Evolutionary conservation across 53 echinoderm and acorn worm species (phyloP), one percentile per base, ranked within the genome.

Genomic region (Echinarachnius parma): DNA sequence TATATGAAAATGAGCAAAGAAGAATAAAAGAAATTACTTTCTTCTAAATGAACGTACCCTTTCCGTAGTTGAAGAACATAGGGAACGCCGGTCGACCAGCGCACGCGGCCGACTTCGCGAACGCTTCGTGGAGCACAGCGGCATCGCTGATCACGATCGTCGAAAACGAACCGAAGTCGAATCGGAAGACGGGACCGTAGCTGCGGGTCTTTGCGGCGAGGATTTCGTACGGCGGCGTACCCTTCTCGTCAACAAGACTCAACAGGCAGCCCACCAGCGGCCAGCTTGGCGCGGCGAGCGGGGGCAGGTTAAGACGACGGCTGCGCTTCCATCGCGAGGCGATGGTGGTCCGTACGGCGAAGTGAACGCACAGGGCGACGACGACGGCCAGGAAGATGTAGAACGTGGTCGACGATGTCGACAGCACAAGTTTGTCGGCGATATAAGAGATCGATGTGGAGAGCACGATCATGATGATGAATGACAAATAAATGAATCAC

Each of bases 141-240:
- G 52, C 14, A 19, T 19, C 20, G 19, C 52, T 50, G 52, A 50
- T 8, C 4, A 50, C 18, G 19, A 50, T 19, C 11, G 52, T 50
- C 16, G 52, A 19, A 19, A 50, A 50, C 9, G 52, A 50, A 4
- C 52, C 52, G 52, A 50, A 50, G 52, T 50, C 52, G 52, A 50
- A 50, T 16, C 52, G 9, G 52, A 50, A 50, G 52, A 50, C 52
- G 9, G 52, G 52, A 4, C 52, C 52, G 52, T 50, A 19, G 11
- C 18, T 19, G 52, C 52, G 52, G 18, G 20, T 19, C 10, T 13
- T 10, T 8, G 11, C 10, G 19, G 52, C 52, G 11, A 50, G 52
- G 52, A 50, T n/a, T 19, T 50, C 52, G 52, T 50, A 50, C 10
- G 52, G 52, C 9, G 52, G 16, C 19, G 14, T 50, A 4, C 52